Evolutionary conservation across 1,140 invertebrate species (phyloP), one percentile per base, ranked within the genome.

Genomic region (Hylaeus anthracinus): DNA sequence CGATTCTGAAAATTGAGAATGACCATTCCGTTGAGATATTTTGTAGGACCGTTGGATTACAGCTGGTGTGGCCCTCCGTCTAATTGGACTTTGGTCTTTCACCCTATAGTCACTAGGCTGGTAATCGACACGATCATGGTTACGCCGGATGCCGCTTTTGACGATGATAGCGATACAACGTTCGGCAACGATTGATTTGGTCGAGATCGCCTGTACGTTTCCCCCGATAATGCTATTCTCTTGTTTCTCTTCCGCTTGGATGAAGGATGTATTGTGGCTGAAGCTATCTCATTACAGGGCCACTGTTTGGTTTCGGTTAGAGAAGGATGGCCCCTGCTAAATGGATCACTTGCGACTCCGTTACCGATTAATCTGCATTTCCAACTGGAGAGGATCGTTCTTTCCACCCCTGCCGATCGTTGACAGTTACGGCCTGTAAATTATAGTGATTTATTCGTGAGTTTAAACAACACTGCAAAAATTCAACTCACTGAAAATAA

Each of bases 161-260:
- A 66, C 58, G 77, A 72, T 85, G 79, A 86, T 88, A 79, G 82
- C 85, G 81, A 72, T 74, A 79, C 82, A 83, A 67, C 75, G 67
- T 82, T 81, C 60, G 70, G 80, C 64, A 83, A 72, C 72, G 81
- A 81, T 88, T 77, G 78, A 90, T 82, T 51, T 72, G 86, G 81
- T 83, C 86, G 84, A 88, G 88, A 89, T 88, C 88, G 86, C 89
- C 72, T 81, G 65, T 86, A 90, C 88, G 88, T 91, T 92, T 91
- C 83, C 87, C 85, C 79, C 85, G 86, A 85, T 93, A 93, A 92
- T 93, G 92, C 90, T 87, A 79, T 92, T 92, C 91, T 88, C 91
- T 91, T 92, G 91, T 93, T 92, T 91, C 92, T 91, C 90, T 92
- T 93, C 90, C 91, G 90, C 90, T 86, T 88, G 90, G 86, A 79